Base-by-base conservation (phyloP, 2,888 invertebrate species). In the Drosophila prostipennis region DNA sequence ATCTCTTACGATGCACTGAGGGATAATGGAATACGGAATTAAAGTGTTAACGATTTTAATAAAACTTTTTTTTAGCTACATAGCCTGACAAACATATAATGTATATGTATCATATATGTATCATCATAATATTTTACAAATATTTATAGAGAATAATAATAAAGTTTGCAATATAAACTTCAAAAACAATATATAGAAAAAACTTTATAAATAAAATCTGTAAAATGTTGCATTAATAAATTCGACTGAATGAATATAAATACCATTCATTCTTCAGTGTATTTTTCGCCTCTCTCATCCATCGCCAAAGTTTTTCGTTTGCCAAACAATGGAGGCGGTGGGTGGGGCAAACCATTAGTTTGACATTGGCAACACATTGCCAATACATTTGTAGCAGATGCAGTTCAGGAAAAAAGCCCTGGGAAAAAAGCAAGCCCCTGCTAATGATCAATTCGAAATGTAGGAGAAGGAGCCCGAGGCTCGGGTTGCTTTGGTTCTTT, bases 331-430 rank as follows among this genome's bases (percentile, higher is more conserved):
- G 52, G 34, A 13, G 57, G 49, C 26, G 34, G 36, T 46, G 14
- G 40, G 55, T 23, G 63, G 19, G 39, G 37, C 37, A 29, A 46
- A 51, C 87, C 87, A 83, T 83, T 87, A 83, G 82, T 87, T 87
- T 79, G 78, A 80, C 85, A 83, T 87, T 82, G 83, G 80, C 78
- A 87, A 79, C 85, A 83, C 82, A 83, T 85, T 87, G 85, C 77
- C 85, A 79, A 87, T 83, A 85, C 78, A 79, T 83, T 87, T 85
- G 78, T 78, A 84, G 82, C 87, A 87, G 83, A 79, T 83, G 82
- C 80, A 70, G 64, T 60, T 59, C 40, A 54, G 68, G 68, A 48
- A 72, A 48, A 61, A 46, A 60, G 40, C 32, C 39, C 60, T 34
- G 39, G 4, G 54, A 53, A 56, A 56, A 54, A 29, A 36, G 32